Conservation (phyloP, 1,140 invertebrate genomes). For the Daktulosphaira vitifoliae region DNA sequence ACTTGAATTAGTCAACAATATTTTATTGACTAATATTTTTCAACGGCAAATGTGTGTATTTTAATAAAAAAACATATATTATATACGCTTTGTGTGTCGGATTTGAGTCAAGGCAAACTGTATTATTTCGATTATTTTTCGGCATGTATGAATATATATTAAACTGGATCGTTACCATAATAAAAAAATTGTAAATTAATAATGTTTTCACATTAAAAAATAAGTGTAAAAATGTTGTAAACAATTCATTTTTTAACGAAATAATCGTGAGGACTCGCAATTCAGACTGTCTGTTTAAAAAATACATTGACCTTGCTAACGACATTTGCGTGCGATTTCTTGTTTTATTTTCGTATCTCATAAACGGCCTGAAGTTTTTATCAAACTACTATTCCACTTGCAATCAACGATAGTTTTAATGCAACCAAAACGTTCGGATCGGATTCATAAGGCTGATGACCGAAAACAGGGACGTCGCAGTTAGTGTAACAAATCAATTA, state of each 20-base stretch:
- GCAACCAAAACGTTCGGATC: neutral
- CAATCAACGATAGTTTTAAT: constrained; percentile 23
- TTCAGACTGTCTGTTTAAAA: constrained; percentile 13
- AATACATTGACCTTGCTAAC: constrained; percentile 23
- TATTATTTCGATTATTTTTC: constrained; percentile 7
- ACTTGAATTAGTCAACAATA: too few relatives aligned
- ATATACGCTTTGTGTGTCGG: neutral
- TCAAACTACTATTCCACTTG: constrained; percentile 1
- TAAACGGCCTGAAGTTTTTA: neutral
- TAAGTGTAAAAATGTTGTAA: neutral
- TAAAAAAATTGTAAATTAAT: neutral
- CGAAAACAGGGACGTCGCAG: too few relatives aligned
- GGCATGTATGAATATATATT: too few relatives aligned
- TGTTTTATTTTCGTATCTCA: constrained; percentile 27
- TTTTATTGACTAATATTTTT: too few relatives aligned
- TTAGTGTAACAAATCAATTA: too few relatives aligned
- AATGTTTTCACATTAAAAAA: neutral
- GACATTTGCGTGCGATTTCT: constrained; percentile 13
- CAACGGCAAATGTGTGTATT: too few relatives aligned
- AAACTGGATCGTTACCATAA: neutral
- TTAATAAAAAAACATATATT: too few relatives aligned
- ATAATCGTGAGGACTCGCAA: constrained; percentile 9
- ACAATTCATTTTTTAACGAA: constrained; percentile 1
- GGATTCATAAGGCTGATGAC: too few relatives aligned
- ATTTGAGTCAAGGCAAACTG: constrained; percentile 11